phyloP scores from a whole-genome alignment of 2,113 vertebrate genomes.

The Mobula hypostoma region DNA sequence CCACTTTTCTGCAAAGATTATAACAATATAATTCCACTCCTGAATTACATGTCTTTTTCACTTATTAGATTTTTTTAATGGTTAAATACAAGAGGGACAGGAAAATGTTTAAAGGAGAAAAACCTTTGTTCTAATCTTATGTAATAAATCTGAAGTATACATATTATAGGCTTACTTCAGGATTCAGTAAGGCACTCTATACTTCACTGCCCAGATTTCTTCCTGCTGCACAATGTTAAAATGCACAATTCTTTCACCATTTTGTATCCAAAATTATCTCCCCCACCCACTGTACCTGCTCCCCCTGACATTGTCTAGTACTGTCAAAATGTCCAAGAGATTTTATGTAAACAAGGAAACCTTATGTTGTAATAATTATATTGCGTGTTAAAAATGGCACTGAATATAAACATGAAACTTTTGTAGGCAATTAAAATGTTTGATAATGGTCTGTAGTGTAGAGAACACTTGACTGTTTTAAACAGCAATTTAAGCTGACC shows the following conservation, averaged over 20 bases:
- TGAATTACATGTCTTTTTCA: background rate
- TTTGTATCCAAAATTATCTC: background rate
- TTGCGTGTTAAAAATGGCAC: background rate
- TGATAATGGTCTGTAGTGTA: conserved; percentile 22
- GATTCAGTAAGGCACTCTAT: conserved; percentile 29
- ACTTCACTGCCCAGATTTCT: conserved; percentile 2
- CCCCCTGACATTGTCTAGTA: background rate
- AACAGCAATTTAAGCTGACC: background rate
- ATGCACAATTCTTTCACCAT: background rate
- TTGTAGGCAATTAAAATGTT: conserved; percentile 12
- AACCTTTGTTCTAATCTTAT: background rate
- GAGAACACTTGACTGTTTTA: background rate
- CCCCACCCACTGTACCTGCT: background rate
- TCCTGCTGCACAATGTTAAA: background rate
- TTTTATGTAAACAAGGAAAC: conserved; percentile 27
- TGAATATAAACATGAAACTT: background rate
- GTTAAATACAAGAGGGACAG: background rate
- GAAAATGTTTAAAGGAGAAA: background rate
- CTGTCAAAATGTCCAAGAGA: background rate
- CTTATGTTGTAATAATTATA: background rate
- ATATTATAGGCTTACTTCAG: background rate
- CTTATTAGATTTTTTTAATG: background rate
- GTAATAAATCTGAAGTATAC: background rate
- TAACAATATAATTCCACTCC: background rate
- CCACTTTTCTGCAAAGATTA: background rate